Evolutionary conservation across 2,797 vertebrate species (phyloP), one percentile per base, ranked within the genome.

Genomic region (Mus caroli): DNA sequence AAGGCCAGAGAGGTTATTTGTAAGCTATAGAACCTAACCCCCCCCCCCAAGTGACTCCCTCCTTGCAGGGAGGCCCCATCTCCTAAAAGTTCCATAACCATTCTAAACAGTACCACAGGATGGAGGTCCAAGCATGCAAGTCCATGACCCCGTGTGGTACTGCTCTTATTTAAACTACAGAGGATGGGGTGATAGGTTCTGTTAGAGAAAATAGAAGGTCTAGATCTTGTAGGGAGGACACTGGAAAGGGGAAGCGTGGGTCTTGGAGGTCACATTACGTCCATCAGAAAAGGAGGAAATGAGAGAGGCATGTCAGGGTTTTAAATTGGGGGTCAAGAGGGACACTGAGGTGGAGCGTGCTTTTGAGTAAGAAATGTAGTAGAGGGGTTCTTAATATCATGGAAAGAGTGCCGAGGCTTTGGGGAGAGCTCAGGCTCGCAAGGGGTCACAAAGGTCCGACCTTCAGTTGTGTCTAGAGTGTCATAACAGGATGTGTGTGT

Each of bases 211-310:
- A 89, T 80, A 50, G 37, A 76, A 76, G 54, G 73, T 83, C 43
- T 31, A 34, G 75, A 84, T 75, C 75, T 11, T 90, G 50, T 50
- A 52, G 40, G 86, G 78, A 13, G 31, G 73, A 64, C 15, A 4
- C 43, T 54, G n/a, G 58, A n/a, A 83, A 93, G 86, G 28, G 82
- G 50, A 88, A 76, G 14, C 52, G 54, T 58, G 50, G 54, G 54
- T 78, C 95, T 80, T 60, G 88, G 88, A 94, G n/a, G 19, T 56
- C 34, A 84, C 54, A 80, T 62, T 34, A 26, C 71, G 96, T 82
- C 54, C 82, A 46, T 64, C 40, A 84, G 60, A 84, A 84, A 34
- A 84, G 40, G 28, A 31, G 14, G 40, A 34, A 43, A 83, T 15
- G 40, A 46, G 40, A 46, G 40, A 75, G 37, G 24, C 56, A 19